Base-by-base conservation (phyloP, 1,140 invertebrate genomes). In the Meteorus sp. region DNA sequence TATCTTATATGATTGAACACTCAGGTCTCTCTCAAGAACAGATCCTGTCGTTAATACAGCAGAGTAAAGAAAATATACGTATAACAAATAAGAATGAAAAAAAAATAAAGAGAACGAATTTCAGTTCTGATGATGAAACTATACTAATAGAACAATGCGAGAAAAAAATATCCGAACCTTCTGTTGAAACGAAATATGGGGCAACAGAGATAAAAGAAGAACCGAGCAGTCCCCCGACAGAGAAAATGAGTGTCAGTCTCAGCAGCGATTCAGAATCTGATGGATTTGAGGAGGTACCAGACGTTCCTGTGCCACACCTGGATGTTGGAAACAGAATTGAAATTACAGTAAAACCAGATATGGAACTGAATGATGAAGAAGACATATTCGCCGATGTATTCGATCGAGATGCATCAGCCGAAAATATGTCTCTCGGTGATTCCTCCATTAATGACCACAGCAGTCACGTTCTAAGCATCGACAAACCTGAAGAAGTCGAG, bases 1-100 rank as follows among this genome's bases (percentile, higher is more conserved):
- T 84, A 33, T 77, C 76, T 20, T 90, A 89, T 60, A 89, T 90
- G 82, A 82, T 86, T 65, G 89, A 91, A 69, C 85, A 90, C 63
- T 89, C 84, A 69, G 88, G 86, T 31, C 83, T 91, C 60, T 86
- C 89, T 13, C 83, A 87, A 56, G 84, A 85, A 62, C 85, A 90
- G 70, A 89, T 84, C 13, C 50, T 81, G 0, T 33, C 68, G 8
- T 48, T 84, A 27, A 75, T 92, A 29, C 78, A 85, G 61, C 78
- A 84, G 66, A 83, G 84, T 81, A 71, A 70, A 61, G 56, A 79
- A 68, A 71, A 67, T 55, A 76, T 71, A 48, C 25, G 55, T 2
- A 67, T 57, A 19, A n/a, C 56, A 33, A 45, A 23, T 13, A 11
- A 48, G 43, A 47, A 47, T 41, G 25, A 54, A 6, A 29, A 19